Evolutionary conservation across 2,797 vertebrate species (phyloP), one percentile per base, ranked within the genome.

Genomic region (Phalanger gymnotis): DNA sequence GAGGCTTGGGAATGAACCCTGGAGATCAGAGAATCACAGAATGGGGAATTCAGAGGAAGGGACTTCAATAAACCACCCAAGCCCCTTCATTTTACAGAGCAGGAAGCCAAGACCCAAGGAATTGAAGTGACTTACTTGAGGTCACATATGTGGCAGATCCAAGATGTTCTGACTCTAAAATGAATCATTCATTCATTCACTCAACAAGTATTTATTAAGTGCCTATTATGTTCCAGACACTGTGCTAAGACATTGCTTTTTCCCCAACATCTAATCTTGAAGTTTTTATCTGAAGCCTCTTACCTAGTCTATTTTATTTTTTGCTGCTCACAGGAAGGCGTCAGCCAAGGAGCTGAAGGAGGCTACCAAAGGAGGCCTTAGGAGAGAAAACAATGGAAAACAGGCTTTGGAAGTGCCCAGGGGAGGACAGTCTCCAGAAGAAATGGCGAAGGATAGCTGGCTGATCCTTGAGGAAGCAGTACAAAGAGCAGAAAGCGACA

Each of bases 361-460:
- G 53, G 53, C 53, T 53, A 52, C 16, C 53, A 90, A 73, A 90
- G 54, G 66, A 34, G 93, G 66, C 53, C 9, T 1, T 52, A 54
- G 55, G 73, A 16, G 55, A 61, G 93, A 81, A 87, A 92, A 58
- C n/a, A 94, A 90, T 31, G 92, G 89, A 91, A 30, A 34, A 57
- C 4, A n/a, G n/a, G 22, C 53, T 13, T 27, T 40, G 7, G 90
- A 90, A 90, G 92, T 90, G 93, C 90, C 25, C 1, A 14, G 55
- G 92, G 47, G 47, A 87, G n/a, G 10, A 90, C 90, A 90, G 27
- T 28, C 52, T 94, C 90, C 22, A 55, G 90, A 28, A 53, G n/a
- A 92, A 66, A 92, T 56, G 13, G 19, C 11, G 1, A 91, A 19
- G 53, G 58, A 27, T 25, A n/a, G 89, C 53, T 91, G 51, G 92